Base-by-base conservation (phyloP, 2,888 invertebrate species). In the Onchidella celtica region DNA sequence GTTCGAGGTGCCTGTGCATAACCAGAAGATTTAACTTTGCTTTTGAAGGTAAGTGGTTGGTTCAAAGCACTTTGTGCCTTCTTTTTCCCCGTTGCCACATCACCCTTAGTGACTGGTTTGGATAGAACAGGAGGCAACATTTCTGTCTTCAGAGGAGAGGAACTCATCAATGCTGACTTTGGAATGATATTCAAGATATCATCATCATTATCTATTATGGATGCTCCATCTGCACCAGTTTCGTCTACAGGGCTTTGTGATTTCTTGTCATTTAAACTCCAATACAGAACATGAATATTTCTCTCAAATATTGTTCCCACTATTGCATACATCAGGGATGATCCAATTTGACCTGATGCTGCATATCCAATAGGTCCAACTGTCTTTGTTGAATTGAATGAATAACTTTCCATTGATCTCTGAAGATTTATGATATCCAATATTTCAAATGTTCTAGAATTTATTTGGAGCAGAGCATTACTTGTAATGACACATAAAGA, bases 21-120 rank as follows among this genome's bases (percentile, higher is more conserved):
- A 17, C 93, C 93, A 29, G 92, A 92, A 11, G 93, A 93, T 78
- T 90, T 91, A 27, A 93, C 87, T 73, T 90, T 91, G 4, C 83
- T 81, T 68, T 90, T 89, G 78, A 92, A 92, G 34, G 91, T 91
- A 32, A 92, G 59, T 3, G 92, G 91, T 69, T 92, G 91, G 57
- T 91, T 84, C 82, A 86, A 79, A 21, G 79, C 57, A 65, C 81
- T 78, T 21, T 68, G 1, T 66, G 75, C 73, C 75, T 81, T 86
- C 55, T 87, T 83, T 86, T 87, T 85, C 76, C 81, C 84, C 66
- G 59, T 81, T 24, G 81, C 74, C 21, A 80, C 63, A 83, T 47
- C 86, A 81, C 81, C 85, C 85, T 34, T 83, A n/a, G 66, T 81
- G 72, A 55, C 85, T 85, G 61, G 85, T 85, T 34, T 82, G 57